phyloP scores from a whole-genome alignment of 2,888 invertebrate species.

The Yponomeuta sedellus region DNA sequence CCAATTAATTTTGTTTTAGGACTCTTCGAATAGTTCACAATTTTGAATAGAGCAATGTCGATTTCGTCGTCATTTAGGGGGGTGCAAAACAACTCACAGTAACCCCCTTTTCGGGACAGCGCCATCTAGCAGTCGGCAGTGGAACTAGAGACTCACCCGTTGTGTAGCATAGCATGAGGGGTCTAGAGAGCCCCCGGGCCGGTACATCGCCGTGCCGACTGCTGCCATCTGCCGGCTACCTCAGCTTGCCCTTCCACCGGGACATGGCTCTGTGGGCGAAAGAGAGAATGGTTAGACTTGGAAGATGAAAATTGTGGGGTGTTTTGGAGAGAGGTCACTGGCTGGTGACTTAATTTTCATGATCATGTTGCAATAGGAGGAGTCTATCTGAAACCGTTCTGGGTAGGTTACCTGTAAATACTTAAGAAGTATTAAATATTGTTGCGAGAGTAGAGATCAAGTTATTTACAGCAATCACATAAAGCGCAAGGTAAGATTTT shows the following conservation, averaged over 20 bases:
- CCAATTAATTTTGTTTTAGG: too few species aligned
- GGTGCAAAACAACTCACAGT: too few species aligned
- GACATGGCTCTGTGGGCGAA: conserved; percentile 73
- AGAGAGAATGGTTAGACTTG: conserved; percentile 20
- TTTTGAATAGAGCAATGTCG: too few species aligned
- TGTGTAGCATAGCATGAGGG: conserved; percentile 79
- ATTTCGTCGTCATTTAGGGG: too few species aligned
- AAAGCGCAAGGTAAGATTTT: too few species aligned
- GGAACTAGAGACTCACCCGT: conserved; percentile 69
- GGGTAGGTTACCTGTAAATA: not conserved
- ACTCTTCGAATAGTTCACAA: too few species aligned
- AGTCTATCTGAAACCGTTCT: too few species aligned
- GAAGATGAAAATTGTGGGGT: conserved; percentile 1
- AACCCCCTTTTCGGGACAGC: conserved; percentile 21
- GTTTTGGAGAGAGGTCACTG: conserved; percentile 7
- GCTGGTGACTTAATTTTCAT: not conserved
- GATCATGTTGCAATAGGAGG: too few species aligned
- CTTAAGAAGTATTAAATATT: too few species aligned
- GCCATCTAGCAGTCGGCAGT: conserved; percentile 43
- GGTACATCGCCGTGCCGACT: conserved; percentile 83
- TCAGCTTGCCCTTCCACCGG: conserved; percentile 75
- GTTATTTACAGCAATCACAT: too few species aligned
- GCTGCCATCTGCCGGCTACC: conserved; percentile 81
- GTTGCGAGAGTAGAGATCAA: too few species aligned
- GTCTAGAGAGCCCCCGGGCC: conserved; percentile 79